A percentile compares a stretch with the other conserved stretches of the same genome.
phyloP scores from a whole-genome alignment of 2,888 invertebrate genomes.

The Auanema freiburgensis region DNA sequence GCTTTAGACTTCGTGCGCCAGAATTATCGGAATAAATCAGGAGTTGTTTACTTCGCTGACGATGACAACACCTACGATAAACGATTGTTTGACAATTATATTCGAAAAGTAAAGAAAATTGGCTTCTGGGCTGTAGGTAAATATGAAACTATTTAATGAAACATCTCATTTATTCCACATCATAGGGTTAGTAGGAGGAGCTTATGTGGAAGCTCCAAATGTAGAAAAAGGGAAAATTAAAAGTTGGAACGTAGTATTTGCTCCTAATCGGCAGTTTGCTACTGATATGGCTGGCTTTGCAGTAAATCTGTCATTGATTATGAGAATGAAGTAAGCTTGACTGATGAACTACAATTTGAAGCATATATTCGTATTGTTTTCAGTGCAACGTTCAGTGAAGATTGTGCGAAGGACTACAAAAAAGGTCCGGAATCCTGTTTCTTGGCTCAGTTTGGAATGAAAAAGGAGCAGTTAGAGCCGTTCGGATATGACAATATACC shows the following conservation, averaged over 20 bases:
- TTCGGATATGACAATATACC: slow-evolving; percentile 49
- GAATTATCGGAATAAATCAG: slow-evolving; percentile 23
- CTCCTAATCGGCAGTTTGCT: slow-evolving; percentile 79
- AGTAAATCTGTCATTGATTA: slow-evolving; percentile 72
- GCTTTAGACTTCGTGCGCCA: slow-evolving; percentile 46
- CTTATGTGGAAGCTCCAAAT: slow-evolving; percentile 19
- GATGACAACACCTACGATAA: slow-evolving; percentile 76
- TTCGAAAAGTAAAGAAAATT: slow-evolving; percentile 71
- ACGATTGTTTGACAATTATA: slow-evolving; percentile 75
- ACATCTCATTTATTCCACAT: neutral
- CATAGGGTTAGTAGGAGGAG: slow-evolving; percentile 19
- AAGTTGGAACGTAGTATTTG: slow-evolving; percentile 28
- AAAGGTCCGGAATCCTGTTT: slow-evolving; percentile 50
- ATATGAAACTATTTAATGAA: neutral
- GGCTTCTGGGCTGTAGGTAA: slow-evolving; percentile 76
- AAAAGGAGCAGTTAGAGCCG: slow-evolving; percentile 36
- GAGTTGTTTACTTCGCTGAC: slow-evolving; percentile 75
- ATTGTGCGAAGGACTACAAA: slow-evolving; percentile 36
- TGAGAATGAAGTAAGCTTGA: slow-evolving; percentile 10
- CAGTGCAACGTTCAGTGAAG: slow-evolving; percentile 39
- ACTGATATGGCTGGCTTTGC: slow-evolving; percentile 97
- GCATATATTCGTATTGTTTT: slow-evolving; percentile 2
- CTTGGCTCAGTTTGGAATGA: slow-evolving; percentile 45
- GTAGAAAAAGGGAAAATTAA: slow-evolving; percentile 14
- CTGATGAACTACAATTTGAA: neutral